Conservation (phyloP, 1,140 invertebrate species). For the Chelonus insularis region DNA sequence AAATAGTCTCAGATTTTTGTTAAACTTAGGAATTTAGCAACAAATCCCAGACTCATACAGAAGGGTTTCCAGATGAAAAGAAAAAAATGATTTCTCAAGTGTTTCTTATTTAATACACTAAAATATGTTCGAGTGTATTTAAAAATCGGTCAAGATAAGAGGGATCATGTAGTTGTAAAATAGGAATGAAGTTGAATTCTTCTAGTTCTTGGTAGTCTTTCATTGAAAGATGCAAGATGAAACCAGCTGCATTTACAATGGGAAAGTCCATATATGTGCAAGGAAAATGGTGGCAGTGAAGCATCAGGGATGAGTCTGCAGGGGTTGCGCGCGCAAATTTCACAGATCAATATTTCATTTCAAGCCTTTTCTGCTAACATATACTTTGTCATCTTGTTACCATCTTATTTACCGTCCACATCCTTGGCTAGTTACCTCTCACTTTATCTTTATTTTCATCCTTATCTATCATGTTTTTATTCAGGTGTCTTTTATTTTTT, state of each 20-base stretch:
- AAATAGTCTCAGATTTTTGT: no score
- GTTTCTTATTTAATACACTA: no score
- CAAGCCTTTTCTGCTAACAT: slow-evolving; percentile 44
- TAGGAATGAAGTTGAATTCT: background rate
- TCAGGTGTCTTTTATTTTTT: no score
- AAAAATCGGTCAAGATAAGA: no score
- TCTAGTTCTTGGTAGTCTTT: background rate
- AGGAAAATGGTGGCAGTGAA: slow-evolving; percentile 9
- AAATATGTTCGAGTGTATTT: no score
- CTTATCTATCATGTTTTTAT: slow-evolving; percentile 28
- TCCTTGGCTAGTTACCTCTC: slow-evolving; percentile 28
- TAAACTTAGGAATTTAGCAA: no score
- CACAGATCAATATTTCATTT: slow-evolving; percentile 60
- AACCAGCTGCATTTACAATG: slow-evolving; percentile 4
- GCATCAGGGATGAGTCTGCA: slow-evolving; percentile 52
- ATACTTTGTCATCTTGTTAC: slow-evolving; percentile 32
- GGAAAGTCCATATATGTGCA: slow-evolving; percentile 8
- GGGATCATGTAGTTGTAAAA: no score
- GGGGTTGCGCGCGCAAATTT: slow-evolving; percentile 54
- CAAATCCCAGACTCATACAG: no score
- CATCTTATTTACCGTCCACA: slow-evolving; percentile 27
- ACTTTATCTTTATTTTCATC: slow-evolving; percentile 28
- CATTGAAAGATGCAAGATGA: slow-evolving; percentile 11
- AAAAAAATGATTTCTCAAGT: no score
- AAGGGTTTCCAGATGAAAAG: no score